These are phyloP conservation scores for Tineola bisselliella DNA, from an alignment of 2,888 invertebrate genomes.

Conservation along the genomic window DNA sequence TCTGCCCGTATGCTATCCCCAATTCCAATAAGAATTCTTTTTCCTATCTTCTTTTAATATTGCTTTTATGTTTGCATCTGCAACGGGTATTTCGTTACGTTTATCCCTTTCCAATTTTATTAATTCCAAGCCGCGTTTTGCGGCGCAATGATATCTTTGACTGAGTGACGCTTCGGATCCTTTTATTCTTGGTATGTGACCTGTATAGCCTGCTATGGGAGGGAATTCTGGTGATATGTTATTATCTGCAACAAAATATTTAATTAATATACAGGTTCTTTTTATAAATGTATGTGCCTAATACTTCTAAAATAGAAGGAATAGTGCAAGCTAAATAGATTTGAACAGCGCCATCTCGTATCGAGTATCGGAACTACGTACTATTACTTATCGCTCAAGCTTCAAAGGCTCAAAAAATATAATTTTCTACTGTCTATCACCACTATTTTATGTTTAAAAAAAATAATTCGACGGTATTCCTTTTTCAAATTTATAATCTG, in stretches of 20 bases:
- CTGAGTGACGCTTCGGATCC: slow-evolving; percentile 75
- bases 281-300: too few relatives aligned
- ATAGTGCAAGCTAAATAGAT: too few relatives aligned
- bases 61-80: slow-evolving; percentile 42
- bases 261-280: too few relatives aligned
- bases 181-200: slow-evolving; percentile 75
- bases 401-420: too few relatives aligned
- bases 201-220: slow-evolving; percentile 78
- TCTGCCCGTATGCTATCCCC: slow-evolving; percentile 68
- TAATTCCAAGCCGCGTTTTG: slow-evolving; percentile 70
- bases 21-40: slow-evolving; percentile 58
- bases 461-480: too few relatives aligned
- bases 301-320: too few relatives aligned
- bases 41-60: slow-evolving; percentile 50
- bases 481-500: too few relatives aligned
- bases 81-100: slow-evolving; percentile 47
- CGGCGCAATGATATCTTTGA: slow-evolving; percentile 73
- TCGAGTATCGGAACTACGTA: too few relatives aligned
- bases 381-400: too few relatives aligned
- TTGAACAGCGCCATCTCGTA: too few relatives aligned
- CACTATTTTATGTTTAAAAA: too few relatives aligned
- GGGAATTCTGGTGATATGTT: slow-evolving; percentile 73
- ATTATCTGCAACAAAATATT: slow-evolving; percentile 57
- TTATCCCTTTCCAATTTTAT: slow-evolving; percentile 66
- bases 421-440: too few relatives aligned